A percentile compares a stretch with the other conserved stretches of the same genome.
Evolutionary conservation across 1,140 invertebrate species (phyloP).

Genomic region (Pantala flavescens): DNA sequence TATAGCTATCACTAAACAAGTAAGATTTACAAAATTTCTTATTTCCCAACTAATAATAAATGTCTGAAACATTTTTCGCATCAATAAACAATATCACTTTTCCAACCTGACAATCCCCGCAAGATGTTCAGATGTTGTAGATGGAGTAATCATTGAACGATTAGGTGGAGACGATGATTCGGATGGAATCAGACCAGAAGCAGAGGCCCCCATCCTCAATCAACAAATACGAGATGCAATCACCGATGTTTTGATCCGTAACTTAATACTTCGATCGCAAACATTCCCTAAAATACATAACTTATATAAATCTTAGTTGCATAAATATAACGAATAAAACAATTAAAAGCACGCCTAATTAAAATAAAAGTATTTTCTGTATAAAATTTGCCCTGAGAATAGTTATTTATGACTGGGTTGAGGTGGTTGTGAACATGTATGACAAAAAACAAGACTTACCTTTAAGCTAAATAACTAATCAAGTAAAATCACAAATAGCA

Average conservation of each 20-base stretch:
- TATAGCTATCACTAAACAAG: too few species aligned
- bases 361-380: too few species aligned
- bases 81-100: not conserved
- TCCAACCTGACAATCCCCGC: not conserved
- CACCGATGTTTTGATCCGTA: not conserved
- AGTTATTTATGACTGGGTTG: too few species aligned
- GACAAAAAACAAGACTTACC: too few species aligned
- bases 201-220: not conserved
- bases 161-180: not conserved
- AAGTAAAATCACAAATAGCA: not conserved
- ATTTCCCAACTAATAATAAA: not conserved
- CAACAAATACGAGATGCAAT: not conserved
- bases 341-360: too few species aligned
- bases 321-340: too few species aligned
- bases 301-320: too few species aligned
- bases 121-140: not conserved
- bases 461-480: too few species aligned
- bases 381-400: too few species aligned
- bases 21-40: not conserved
- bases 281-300: not conserved
- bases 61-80: not conserved
- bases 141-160: constrained; percentile 7
- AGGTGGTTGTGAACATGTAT: too few species aligned
- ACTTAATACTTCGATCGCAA: not conserved
- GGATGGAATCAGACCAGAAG: not conserved